Evolutionary conservation across 1,140 invertebrate species (phyloP).

Genomic region (Mactra quadrangularis): DNA sequence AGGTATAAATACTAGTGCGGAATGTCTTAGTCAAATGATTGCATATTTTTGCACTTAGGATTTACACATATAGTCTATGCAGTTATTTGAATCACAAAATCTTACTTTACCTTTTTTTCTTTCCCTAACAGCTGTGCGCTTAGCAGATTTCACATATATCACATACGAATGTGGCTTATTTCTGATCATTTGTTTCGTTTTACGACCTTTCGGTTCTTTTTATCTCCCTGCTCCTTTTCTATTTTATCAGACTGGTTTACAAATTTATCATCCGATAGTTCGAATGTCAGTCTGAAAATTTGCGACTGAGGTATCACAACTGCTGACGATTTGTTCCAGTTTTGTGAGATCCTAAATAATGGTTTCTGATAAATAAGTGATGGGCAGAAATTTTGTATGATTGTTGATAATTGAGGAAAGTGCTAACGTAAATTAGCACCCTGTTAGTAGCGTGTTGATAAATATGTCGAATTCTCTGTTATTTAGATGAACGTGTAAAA

Average conservation of each 20-base stretch:
- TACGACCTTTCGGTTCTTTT: slow-evolving; percentile 53
- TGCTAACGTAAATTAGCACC: slow-evolving; percentile 40
- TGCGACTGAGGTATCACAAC: slow-evolving; percentile 28
- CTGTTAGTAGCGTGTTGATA: slow-evolving; percentile 38
- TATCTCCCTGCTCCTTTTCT: slow-evolving; percentile 33
- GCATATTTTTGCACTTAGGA: no score
- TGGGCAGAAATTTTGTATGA: slow-evolving; percentile 30
- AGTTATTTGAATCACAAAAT: no score
- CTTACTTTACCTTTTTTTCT: background rate
- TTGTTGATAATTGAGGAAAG: slow-evolving; percentile 43
- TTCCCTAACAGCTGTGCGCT: slow-evolving; percentile 28
- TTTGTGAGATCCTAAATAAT: no score
- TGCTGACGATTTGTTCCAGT: background rate
- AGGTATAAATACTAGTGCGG: no score
- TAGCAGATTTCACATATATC: slow-evolving; percentile 34
- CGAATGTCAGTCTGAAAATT: slow-evolving; percentile 44
- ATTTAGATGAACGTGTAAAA: slow-evolving; percentile 10
- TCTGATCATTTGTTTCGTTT: slow-evolving; percentile 43
- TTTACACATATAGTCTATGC: no score
- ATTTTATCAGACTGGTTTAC: slow-evolving; percentile 41
- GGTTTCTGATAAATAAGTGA: background rate
- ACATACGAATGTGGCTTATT: slow-evolving; percentile 28
- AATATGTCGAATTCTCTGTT: background rate
- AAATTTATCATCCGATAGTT: slow-evolving; percentile 46
- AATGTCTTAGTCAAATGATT: no score